Base-by-base conservation (phyloP, 1,140 invertebrate species). In the Drosophila kikkawai region DNA sequence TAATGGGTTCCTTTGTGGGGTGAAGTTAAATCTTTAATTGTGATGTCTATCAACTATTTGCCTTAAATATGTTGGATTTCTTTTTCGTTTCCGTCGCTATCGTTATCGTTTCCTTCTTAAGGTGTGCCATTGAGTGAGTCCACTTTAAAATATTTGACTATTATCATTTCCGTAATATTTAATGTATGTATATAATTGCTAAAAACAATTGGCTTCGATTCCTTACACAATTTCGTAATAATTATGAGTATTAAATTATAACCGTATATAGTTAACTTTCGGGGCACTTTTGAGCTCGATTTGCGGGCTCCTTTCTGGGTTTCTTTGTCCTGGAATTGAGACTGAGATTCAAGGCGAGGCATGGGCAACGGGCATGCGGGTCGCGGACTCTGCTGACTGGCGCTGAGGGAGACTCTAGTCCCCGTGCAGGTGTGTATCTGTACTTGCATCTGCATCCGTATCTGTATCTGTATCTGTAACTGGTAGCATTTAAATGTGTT, bases 191-290 rank as follows among this genome's bases (percentile, higher is more conserved):
- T 90, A 85, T 90, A 90, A 90, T 90, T 90, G 85, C 85, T 90
- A 85, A 90, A 83, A 90, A 90, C 85, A 90, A 90, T 90, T 90
- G 85, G 85, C 85, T 90, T 90, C 79, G 85, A 84, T 87, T 74
- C 57, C 47, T 78, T 78, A 64, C 32, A 70, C 69, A 63, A 53
- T 68, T 69, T 58, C 64, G 51, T 50, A 53, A 36, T 76, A 67
- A 44, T 67, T 65, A 53, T 56, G 61, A 68, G 53, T 77, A 64
- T 42, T 84, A 47, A 61, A 57, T 73, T 55, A 65, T 65, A 68
- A 61, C 71, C 44, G 63, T 75, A 64, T 85, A 78, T 86, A 68
- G 59, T 68, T 85, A 84, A 83, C 48, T 73, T 80, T 71, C 56
- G 73, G 82, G 78, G 51, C 73, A 82, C 61, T 75, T 65, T 81